Evolutionary conservation across 2,797 vertebrate genomes (phyloP).

Genomic region (Euphonia xanthogaster): DNA sequence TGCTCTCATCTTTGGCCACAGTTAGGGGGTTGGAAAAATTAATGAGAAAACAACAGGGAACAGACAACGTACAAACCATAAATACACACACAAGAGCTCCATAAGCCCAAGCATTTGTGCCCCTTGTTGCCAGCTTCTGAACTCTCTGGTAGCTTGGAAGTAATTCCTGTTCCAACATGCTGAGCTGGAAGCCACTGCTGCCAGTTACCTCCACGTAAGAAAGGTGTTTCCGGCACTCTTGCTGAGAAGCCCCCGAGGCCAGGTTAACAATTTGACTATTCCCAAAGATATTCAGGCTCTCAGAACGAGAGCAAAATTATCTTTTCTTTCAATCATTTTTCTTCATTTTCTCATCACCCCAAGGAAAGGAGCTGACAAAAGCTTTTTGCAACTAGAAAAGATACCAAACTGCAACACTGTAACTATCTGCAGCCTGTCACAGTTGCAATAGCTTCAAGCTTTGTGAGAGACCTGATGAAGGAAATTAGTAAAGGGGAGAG

Average conservation of each 20-base stretch:
- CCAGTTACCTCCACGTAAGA: neutral
- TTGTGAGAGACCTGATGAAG: neutral
- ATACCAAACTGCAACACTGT: neutral
- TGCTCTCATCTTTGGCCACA: neutral
- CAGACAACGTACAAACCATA: fast-evolving
- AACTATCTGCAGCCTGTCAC: neutral
- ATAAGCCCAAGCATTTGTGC: neutral
- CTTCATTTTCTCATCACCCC: neutral
- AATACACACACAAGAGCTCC: neutral
- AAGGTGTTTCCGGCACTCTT: conserved; percentile 47
- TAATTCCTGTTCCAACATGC: conserved; percentile 49
- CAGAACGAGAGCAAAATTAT: neutral
- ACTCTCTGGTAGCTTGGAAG: neutral
- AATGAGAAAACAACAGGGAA: conserved; percentile 61
- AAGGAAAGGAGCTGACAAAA: neutral
- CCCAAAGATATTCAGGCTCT: neutral
- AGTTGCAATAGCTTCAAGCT: neutral
- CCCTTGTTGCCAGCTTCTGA: conserved; percentile 24
- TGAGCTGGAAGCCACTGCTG: conserved; percentile 41
- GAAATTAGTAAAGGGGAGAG: neutral
- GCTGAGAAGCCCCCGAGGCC: conserved; percentile 43
- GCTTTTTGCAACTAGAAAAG: neutral
- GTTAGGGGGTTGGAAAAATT: conserved; percentile 5
- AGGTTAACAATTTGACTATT: conserved; percentile 25
- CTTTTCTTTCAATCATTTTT: neutral